Evolutionary conservation across 37 sponge, comb jelly and placozoan species (phyloP).

Genomic region (Hormiphora californensis): DNA sequence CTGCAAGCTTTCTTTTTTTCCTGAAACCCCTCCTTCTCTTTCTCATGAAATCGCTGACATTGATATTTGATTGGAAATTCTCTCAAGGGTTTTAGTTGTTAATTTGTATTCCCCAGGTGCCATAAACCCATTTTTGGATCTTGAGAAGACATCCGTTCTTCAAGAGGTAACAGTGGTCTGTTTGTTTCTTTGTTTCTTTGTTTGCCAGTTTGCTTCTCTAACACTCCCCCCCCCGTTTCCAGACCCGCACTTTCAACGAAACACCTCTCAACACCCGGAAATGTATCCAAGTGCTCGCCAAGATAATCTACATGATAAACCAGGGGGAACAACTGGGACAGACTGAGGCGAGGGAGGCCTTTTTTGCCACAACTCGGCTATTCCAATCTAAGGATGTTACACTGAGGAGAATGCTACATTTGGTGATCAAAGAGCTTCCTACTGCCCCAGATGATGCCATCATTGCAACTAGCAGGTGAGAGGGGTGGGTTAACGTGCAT

Average conservation of each 20-base stretch:
- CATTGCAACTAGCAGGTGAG: conserved; percentile 88
- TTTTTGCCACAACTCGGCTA: conserved; percentile 90
- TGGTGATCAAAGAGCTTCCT: conserved; percentile 80
- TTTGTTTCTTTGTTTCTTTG: neutral
- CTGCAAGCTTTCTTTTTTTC: no score
- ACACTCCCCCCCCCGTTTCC: neutral
- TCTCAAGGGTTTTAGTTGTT: no score
- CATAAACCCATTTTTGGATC: conserved; percentile 62
- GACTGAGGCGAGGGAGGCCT: conserved; percentile 87
- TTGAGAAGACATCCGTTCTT: conserved; percentile 78
- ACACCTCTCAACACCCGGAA: conserved; percentile 68
- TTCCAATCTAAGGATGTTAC: conserved; percentile 88
- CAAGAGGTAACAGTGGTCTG: conserved; percentile 66
- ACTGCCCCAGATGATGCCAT: conserved; percentile 88
- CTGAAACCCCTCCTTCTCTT: no score
- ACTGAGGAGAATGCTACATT: conserved; percentile 77
- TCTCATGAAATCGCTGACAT: no score
- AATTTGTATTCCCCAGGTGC: no score
- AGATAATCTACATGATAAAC: conserved; percentile 85
- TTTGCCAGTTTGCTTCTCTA: neutral
- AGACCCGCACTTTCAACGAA: conserved; percentile 86
- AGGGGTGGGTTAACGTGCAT: neutral
- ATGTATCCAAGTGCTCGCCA: conserved; percentile 76
- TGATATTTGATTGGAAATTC: no score
- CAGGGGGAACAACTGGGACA: conserved; percentile 69